Conservation (phyloP, 1,140 invertebrate genomes). For the Globodera ellingtonae region DNA sequence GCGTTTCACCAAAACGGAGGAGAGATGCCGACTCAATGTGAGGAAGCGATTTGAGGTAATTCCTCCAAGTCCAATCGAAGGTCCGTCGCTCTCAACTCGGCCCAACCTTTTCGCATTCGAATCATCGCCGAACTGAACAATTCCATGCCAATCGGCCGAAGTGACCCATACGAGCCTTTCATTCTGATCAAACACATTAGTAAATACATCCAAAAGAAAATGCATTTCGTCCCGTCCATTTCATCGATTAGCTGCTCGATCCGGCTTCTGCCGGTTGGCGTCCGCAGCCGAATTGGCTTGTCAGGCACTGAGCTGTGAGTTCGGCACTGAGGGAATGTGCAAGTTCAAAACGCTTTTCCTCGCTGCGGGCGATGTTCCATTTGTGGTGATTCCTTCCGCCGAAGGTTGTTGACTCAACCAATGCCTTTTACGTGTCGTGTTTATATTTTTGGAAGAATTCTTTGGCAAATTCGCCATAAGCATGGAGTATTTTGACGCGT, state of each 20-base stretch:
- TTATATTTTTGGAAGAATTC: too few species aligned
- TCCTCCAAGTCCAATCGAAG: slow-evolving; percentile 3
- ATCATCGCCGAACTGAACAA: slow-evolving; percentile 40
- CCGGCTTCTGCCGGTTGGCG: slow-evolving; percentile 43
- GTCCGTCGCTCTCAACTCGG: slow-evolving; percentile 29
- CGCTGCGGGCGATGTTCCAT: slow-evolving; percentile 27
- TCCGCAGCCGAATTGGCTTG: slow-evolving; percentile 45
- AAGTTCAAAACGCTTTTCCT: slow-evolving; percentile 29
- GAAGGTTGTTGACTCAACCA: slow-evolving; percentile 11
- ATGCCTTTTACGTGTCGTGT: too few species aligned
- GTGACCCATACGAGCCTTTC: slow-evolving; percentile 36
- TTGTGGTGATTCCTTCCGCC: slow-evolving; percentile 3
- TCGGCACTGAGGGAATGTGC: slow-evolving; percentile 33
- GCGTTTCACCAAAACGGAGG: slow-evolving; percentile 43
- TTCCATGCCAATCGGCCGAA: slow-evolving; percentile 9
- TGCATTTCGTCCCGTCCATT: too few species aligned
- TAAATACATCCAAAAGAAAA: background rate
- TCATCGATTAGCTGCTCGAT: slow-evolving; percentile 15
- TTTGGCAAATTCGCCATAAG: too few species aligned
- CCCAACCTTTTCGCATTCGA: slow-evolving; percentile 41
- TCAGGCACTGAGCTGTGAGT: slow-evolving; percentile 41
- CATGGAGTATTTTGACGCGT: background rate
- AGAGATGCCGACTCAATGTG: slow-evolving; percentile 1
- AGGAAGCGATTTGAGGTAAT: background rate
- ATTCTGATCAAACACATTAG: slow-evolving; percentile 45